Percentiles rank a stretch among this genome's conserved stretches.
Evolutionary conservation across 2,113 vertebrate species (phyloP).

Genomic region (Periophthalmodon schlosseri): DNA sequence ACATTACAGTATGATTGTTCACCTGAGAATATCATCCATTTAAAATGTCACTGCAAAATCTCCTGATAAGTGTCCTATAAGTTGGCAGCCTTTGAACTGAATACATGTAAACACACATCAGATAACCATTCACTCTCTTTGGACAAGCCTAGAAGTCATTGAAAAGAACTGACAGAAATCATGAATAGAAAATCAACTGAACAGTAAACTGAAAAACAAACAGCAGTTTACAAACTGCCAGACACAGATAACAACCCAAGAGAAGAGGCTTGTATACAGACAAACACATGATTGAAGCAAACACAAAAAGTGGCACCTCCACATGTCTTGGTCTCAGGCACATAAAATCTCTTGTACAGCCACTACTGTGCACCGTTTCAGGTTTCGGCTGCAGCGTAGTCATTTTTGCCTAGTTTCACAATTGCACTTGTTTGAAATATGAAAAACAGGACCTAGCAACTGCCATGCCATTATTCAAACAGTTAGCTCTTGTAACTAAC

Average conservation of each 20-base stretch:
- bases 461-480: constrained; percentile 30
- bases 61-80: constrained; percentile 22
- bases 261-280: constrained; percentile 9
- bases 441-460: constrained; percentile 21
- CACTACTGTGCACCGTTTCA: not conserved
- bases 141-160: constrained; percentile 32
- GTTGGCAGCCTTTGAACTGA: constrained; percentile 16
- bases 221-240: constrained; percentile 4
- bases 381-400: not conserved
- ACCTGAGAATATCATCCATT: constrained; percentile 52
- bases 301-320: constrained; percentile 34
- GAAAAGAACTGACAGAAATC: constrained; percentile 21
- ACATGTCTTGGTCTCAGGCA: constrained; percentile 28
- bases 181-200: not conserved
- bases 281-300: constrained; percentile 32
- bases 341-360: constrained; percentile 24
- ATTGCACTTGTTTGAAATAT: constrained; percentile 30
- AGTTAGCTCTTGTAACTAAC: constrained; percentile 40
- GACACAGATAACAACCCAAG: not conserved
- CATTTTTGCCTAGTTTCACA: constrained; percentile 24
- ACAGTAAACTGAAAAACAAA: constrained; percentile 29
- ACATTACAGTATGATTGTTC: constrained; percentile 5
- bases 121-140: constrained; percentile 48
- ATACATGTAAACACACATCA: constrained; percentile 49
- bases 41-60: constrained; percentile 12